These are phyloP conservation scores for Drosophila nasuta DNA, from an alignment of 1,140 invertebrate genomes.

Conservation along the genomic window DNA sequence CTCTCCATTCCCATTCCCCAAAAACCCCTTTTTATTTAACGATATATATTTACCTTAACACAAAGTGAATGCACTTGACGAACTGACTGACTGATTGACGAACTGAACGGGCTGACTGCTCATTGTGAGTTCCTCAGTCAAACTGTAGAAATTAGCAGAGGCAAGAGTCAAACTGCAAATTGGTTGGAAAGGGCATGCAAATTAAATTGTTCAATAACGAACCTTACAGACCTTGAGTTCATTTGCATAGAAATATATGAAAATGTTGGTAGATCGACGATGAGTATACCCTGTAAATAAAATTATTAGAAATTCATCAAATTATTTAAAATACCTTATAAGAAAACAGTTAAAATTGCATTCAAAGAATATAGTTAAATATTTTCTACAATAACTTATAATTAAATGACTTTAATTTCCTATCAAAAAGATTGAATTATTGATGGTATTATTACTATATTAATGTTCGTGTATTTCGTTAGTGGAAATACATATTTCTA, in stretches of 20 bases:
- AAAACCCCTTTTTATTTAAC: not conserved
- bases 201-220: slow-evolving; percentile 25
- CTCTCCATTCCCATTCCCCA: not conserved
- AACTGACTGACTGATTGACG: slow-evolving; percentile 23
- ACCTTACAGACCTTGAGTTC: slow-evolving; percentile 32
- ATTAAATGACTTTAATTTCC: no score
- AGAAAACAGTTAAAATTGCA: no score
- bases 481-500: no score
- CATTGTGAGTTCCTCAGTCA: slow-evolving; percentile 1
- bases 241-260: slow-evolving; percentile 22
- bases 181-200: slow-evolving; percentile 36
- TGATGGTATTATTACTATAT: no score
- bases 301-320: not conserved
- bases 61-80: slow-evolving; percentile 35
- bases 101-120: slow-evolving; percentile 5
- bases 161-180: slow-evolving; percentile 19
- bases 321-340: no score
- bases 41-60: slow-evolving; percentile 16
- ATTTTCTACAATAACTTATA: no score
- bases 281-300: slow-evolving; percentile 2
- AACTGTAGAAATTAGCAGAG: slow-evolving; percentile 26
- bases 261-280: not conserved
- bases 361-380: no score
- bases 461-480: no score
- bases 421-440: no score